Conservation (phyloP, 2,797 vertebrate species). For the Rhinatrema bivittatum region DNA sequence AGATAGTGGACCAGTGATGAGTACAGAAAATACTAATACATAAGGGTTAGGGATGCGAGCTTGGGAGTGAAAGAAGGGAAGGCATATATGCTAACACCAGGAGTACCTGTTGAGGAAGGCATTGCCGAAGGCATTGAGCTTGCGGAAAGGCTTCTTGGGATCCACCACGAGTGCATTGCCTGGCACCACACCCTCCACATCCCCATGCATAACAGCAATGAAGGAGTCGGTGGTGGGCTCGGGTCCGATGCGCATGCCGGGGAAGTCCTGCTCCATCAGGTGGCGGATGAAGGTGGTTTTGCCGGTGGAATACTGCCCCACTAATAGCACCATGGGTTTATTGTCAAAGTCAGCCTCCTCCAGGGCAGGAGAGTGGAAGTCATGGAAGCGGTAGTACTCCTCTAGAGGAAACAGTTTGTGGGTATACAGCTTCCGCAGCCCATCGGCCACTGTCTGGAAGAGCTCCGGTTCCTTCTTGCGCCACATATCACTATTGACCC, state of each 20-base stretch:
- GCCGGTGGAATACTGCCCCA: constrained; percentile 89
- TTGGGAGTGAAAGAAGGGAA: no score
- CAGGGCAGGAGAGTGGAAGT: constrained; percentile 88
- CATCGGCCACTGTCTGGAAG: constrained; percentile 84
- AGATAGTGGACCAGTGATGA: no score
- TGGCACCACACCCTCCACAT: constrained; percentile 76
- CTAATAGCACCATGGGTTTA: constrained; percentile 90
- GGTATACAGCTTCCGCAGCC: constrained; percentile 75
- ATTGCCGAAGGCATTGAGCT: constrained; percentile 89
- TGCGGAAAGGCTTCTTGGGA: constrained; percentile 85
- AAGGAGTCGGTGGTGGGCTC: constrained; percentile 92
- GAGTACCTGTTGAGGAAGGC: constrained; percentile 93
- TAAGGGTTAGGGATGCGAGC: no score
- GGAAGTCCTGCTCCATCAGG: constrained; percentile 90
- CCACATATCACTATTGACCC: constrained; percentile 68
- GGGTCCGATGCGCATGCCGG: constrained; percentile 87
- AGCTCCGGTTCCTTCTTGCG: constrained; percentile 81
- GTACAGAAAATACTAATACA: no score
- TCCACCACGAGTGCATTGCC: constrained; percentile 85
- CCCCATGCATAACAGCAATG: constrained; percentile 87
- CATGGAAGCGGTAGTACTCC: constrained; percentile 87
- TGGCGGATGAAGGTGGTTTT: constrained; percentile 92
- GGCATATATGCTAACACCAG: no score
- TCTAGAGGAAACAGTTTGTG: constrained; percentile 85
- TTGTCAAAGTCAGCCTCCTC: constrained; percentile 93